These are phyloP conservation scores for Homarus americanus DNA, from an alignment of 1,140 invertebrate genomes.

Conservation along the genomic window DNA sequence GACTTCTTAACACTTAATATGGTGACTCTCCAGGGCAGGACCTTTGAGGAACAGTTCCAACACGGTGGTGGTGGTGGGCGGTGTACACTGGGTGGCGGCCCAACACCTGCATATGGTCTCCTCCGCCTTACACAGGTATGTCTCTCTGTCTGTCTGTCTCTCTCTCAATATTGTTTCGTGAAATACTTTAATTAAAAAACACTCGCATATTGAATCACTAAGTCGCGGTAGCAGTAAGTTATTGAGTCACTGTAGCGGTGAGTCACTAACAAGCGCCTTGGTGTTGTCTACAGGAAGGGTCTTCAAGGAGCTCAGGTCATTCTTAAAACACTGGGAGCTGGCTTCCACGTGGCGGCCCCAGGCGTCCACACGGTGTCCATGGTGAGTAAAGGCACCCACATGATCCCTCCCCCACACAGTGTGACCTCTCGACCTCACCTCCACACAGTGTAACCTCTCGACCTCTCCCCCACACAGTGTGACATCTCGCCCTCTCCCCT, in stretches of 20 bases:
- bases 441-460: neutral
- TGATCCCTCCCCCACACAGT: neutral
- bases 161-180: neutral
- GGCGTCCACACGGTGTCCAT: slow-evolving; percentile 51
- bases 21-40: slow-evolving; percentile 47
- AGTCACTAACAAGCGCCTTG: neutral
- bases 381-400: slow-evolving; percentile 21
- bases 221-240: too few relatives aligned
- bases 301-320: slow-evolving; percentile 41
- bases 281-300: slow-evolving; percentile 35
- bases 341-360: slow-evolving; percentile 49
- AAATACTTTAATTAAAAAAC: too few relatives aligned
- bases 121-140: slow-evolving; percentile 23
- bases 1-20: too few relatives aligned
- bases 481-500: neutral
- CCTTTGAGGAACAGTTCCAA: slow-evolving; percentile 40
- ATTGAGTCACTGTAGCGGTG: too few relatives aligned
- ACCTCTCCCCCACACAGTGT: neutral
- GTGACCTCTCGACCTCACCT: neutral
- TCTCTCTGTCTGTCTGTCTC: neutral
- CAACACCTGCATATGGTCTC: slow-evolving; percentile 51
- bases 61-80: slow-evolving; percentile 53
- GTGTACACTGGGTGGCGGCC: slow-evolving; percentile 58
- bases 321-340: slow-evolving; percentile 43
- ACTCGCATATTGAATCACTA: too few relatives aligned